Conservation (phyloP, 2,888 invertebrate species). For the Ferrisia virgata region DNA sequence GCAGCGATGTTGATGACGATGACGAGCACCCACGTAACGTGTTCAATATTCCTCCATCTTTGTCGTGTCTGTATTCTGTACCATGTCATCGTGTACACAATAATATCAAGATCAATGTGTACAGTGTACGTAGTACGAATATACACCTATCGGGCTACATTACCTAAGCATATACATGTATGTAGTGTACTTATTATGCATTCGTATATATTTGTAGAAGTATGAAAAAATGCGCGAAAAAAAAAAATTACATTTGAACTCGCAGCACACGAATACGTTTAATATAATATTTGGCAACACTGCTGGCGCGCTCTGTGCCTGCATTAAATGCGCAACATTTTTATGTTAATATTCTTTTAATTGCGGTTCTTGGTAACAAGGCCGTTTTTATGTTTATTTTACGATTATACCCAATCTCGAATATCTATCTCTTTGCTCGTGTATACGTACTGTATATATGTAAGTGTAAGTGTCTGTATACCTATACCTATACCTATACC, state of each 20-base stretch:
- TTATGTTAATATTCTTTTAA: slow-evolving; percentile 46
- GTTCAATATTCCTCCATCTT: background rate
- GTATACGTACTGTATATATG: no score
- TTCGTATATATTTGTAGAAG: no score
- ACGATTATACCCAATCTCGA: slow-evolving; percentile 42
- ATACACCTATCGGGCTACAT: background rate
- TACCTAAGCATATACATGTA: background rate
- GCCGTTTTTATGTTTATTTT: slow-evolving; percentile 43
- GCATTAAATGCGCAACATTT: slow-evolving; percentile 45
- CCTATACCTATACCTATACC: no score
- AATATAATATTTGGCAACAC: slow-evolving; percentile 38
- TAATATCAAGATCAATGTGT: slow-evolving; percentile 1
- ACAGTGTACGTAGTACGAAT: background rate
- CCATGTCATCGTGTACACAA: no score
- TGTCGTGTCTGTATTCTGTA: background rate
- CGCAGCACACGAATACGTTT: no score
- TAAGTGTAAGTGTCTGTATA: no score
- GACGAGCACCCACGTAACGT: background rate
- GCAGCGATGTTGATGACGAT: background rate
- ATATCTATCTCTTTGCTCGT: slow-evolving; percentile 31
- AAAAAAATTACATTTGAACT: background rate
- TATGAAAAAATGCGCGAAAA: slow-evolving; percentile 19
- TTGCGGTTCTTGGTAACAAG: slow-evolving; percentile 44
- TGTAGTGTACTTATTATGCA: background rate
- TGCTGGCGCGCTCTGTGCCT: background rate